phyloP scores from a whole-genome alignment of 2,888 invertebrate genomes.

The Aphidoletes aphidimyza region DNA sequence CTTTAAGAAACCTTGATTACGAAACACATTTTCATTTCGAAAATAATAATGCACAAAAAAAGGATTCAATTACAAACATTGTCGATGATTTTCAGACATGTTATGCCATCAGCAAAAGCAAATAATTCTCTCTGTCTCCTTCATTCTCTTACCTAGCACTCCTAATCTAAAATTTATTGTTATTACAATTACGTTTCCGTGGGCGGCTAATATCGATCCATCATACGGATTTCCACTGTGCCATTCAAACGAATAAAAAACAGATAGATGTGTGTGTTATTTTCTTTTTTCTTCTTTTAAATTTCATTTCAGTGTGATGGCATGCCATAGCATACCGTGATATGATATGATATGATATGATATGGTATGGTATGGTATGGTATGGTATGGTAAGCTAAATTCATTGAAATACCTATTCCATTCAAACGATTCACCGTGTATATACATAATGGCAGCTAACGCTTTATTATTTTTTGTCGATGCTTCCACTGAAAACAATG shows the following conservation, averaged over 20 bases:
- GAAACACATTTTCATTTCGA: too few relatives aligned
- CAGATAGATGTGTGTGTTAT: too few relatives aligned
- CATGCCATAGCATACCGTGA: too few relatives aligned
- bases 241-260: slow-evolving; percentile 97
- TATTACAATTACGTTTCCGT: slow-evolving; percentile 88
- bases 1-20: slow-evolving; percentile 90
- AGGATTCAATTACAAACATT: too few relatives aligned
- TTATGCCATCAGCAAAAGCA: background rate
- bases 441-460: slow-evolving; percentile 87
- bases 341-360: too few relatives aligned
- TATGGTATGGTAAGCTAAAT: too few relatives aligned
- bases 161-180: slow-evolving; percentile 93
- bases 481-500: slow-evolving; percentile 64
- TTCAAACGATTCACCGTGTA: slow-evolving; percentile 95
- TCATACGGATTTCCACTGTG: slow-evolving; percentile 97
- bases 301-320: too few relatives aligned
- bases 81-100: background rate
- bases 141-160: slow-evolving; percentile 73
- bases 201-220: slow-evolving; percentile 92
- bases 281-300: too few relatives aligned
- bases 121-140: background rate
- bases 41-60: too few relatives aligned
- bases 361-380: too few relatives aligned
- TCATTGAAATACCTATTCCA: too few relatives aligned
- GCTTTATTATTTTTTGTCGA: slow-evolving; percentile 67